Conservation (phyloP, 53 echinoderm and acorn worm species). For the Crossaster papposus region DNA sequence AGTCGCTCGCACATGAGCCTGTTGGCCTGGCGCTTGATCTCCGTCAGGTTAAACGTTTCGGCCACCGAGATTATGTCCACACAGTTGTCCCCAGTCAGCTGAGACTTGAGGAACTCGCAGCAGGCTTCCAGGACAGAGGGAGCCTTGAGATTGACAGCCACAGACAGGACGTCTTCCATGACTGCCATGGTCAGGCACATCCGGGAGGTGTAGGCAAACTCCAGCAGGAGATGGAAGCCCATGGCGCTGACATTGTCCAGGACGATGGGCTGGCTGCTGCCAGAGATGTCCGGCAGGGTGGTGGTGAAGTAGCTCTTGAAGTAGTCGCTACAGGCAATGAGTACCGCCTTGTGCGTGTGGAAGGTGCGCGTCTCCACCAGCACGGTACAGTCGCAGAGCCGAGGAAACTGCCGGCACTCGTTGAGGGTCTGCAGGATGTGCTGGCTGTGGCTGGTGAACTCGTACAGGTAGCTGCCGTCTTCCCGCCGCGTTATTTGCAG, state of each 20-base stretch:
- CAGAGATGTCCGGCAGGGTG: conserved; percentile 17
- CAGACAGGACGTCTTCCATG: conserved; percentile 73
- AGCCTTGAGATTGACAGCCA: conserved; percentile 73
- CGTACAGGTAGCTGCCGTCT: conserved; percentile 71
- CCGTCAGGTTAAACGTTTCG: conserved; percentile 77
- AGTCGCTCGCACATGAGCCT: conserved; percentile 82
- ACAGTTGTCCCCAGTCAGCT: conserved; percentile 89
- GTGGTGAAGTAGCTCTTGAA: conserved; percentile 74
- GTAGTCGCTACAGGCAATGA: conserved; percentile 85
- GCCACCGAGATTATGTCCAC: conserved; percentile 85
- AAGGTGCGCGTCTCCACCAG: conserved; percentile 73
- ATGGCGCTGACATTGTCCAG: conserved; percentile 65
- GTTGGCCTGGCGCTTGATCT: conserved; percentile 85
- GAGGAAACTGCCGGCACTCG: conserved; percentile 77
- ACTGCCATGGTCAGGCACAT: conserved; percentile 76
- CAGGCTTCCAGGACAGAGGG: conserved; percentile 78
- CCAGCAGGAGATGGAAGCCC: conserved; percentile 78
- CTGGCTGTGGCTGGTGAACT: conserved; percentile 73
- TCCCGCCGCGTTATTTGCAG: conserved; percentile 62
- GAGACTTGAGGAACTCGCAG: conserved; percentile 77
- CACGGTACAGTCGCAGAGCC: conserved; percentile 80
- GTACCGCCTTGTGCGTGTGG: conserved; percentile 76
- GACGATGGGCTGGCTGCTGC: conserved; percentile 51
- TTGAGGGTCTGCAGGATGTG: conserved; percentile 75
- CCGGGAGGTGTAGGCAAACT: conserved; percentile 85